These are phyloP conservation scores for Trypoxylon attenuatum DNA, from an alignment of 2,888 invertebrate genomes.

Conservation along the genomic window DNA sequence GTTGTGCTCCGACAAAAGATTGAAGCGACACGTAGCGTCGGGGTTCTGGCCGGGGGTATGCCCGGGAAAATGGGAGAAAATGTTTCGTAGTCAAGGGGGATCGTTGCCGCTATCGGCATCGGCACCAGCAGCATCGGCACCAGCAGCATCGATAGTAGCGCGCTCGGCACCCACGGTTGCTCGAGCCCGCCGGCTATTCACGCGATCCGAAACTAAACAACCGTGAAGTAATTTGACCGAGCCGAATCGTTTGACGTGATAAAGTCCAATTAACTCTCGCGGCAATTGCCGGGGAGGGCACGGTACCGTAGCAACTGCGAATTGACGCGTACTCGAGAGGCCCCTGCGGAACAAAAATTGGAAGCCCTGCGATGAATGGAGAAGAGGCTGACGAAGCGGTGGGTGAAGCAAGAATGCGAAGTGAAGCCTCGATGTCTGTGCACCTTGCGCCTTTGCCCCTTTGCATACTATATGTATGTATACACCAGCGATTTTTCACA, in stretches of 20 bases:
- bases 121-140: slow-evolving; percentile 9
- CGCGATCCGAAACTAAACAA: slow-evolving; percentile 53
- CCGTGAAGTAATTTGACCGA: slow-evolving; percentile 54
- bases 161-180: slow-evolving; percentile 16
- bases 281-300: slow-evolving; percentile 39
- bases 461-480: neutral
- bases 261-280: slow-evolving; percentile 59
- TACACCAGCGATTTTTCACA: no score
- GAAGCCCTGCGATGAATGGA: neutral
- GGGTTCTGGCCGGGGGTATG: no score
- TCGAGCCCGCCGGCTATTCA: slow-evolving; percentile 40
- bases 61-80: neutral
- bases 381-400: neutral
- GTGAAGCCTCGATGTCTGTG: no score
- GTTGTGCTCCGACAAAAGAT: neutral
- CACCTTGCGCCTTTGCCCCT: neutral
- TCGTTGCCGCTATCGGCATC: no score
- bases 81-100: neutral
- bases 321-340: slow-evolving; percentile 25
- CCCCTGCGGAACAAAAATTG: neutral
- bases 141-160: slow-evolving; percentile 32
- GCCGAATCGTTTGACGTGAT: slow-evolving; percentile 59
- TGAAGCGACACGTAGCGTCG: no score
- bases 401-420: neutral
- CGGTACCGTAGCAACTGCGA: slow-evolving; percentile 21